Percentiles rank a stretch among this genome's conserved stretches.
These are phyloP conservation scores for Orchestia grillus DNA, from an alignment of 1,140 invertebrate genomes.

Conservation along the genomic window DNA sequence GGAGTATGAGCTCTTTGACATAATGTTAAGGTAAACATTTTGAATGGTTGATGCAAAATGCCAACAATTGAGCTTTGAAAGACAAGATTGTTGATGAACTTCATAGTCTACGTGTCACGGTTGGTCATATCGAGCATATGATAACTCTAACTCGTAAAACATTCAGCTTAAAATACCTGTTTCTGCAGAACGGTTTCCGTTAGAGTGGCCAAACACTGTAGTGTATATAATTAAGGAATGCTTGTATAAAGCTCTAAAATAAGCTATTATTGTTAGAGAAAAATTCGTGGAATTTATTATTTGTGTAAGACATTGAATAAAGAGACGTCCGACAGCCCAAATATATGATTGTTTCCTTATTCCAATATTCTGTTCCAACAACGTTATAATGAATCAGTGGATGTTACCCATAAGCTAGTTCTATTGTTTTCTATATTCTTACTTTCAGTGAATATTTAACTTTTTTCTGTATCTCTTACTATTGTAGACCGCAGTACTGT, in stretches of 20 bases:
- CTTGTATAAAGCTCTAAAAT: constrained; percentile 44
- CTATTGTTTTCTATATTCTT: background rate
- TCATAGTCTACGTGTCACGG: background rate
- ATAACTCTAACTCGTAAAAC: background rate
- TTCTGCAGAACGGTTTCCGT: constrained; percentile 46
- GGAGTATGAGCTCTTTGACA: background rate
- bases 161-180: constrained; percentile 4
- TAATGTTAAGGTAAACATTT: background rate
- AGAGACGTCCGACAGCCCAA: constrained; percentile 47
- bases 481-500: background rate
- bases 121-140: background rate
- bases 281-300: constrained; percentile 53
- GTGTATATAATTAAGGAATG: constrained; percentile 44
- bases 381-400: background rate
- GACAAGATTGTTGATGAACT: background rate
- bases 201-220: constrained; percentile 55
- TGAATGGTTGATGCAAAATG: background rate
- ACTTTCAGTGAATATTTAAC: background rate
- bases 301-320: constrained; percentile 51
- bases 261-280: constrained; percentile 37
- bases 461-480: background rate
- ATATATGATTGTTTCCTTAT: background rate
- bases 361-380: background rate
- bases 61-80: background rate
- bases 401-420: background rate